These are phyloP conservation scores for Capreolus pygargus DNA, from an alignment of 2,113 vertebrate genomes.

Conservation along the genomic window DNA sequence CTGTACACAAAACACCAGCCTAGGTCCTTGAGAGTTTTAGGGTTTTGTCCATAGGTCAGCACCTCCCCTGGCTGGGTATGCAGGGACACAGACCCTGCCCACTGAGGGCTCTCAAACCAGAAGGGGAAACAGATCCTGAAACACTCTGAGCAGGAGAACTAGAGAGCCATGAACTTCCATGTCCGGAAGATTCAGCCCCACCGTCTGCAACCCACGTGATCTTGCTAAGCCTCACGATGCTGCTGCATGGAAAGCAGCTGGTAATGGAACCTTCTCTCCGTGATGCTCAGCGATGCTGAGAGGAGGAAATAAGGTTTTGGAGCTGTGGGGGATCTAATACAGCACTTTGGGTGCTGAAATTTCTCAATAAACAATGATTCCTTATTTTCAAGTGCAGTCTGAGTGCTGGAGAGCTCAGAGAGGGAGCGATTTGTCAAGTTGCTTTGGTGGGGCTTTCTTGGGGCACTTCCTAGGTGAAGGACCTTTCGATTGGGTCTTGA, in stretches of 20 bases:
- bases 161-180: background rate
- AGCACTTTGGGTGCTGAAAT: accelerated
- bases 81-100: background rate
- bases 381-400: background rate
- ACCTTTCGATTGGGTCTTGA: background rate
- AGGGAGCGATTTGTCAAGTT: background rate
- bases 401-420: background rate
- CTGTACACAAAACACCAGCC: background rate
- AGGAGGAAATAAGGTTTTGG: background rate
- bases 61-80: background rate
- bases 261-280: background rate
- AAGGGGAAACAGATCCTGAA: background rate
- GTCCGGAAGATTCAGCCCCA: background rate
- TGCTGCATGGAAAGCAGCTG: background rate
- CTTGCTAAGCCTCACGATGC: background rate
- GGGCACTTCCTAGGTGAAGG: background rate
- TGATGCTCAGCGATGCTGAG: background rate
- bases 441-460: background rate
- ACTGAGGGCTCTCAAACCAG: background rate
- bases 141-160: background rate
- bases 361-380: background rate
- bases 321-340: background rate
- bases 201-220: background rate
- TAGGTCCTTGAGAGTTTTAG: background rate
- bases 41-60: background rate